Evolutionary conservation across 2,797 vertebrate genomes (phyloP).

Genomic region (Chromobotia macracanthus): DNA sequence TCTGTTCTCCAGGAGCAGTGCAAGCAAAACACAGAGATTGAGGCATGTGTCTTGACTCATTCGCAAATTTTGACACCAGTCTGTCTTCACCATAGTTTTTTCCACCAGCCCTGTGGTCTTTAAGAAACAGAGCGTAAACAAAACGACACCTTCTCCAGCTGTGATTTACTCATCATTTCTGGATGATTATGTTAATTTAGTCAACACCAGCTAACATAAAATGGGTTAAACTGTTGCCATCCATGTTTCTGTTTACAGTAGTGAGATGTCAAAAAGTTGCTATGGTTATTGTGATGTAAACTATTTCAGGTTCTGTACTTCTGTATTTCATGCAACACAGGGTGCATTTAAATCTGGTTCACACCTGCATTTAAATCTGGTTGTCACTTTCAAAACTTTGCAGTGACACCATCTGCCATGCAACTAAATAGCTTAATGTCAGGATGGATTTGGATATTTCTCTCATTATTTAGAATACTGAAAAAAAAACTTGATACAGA

Average conservation of each 20-base stretch:
- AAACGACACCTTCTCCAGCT: background rate
- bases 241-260: background rate
- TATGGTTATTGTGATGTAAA: background rate
- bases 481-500: background rate
- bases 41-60: slow-evolving; percentile 1
- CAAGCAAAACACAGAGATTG: background rate
- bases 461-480: background rate
- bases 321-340: background rate
- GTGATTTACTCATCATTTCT: background rate
- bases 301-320: background rate
- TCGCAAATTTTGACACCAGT: background rate
- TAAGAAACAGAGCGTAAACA: background rate
- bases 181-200: background rate
- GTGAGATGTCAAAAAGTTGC: background rate
- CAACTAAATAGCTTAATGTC: background rate
- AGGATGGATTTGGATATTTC: background rate
- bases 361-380: background rate
- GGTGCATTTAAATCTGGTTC: background rate
- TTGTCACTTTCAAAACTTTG: background rate
- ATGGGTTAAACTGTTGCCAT: slow-evolving; percentile 6
- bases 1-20: background rate
- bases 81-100: background rate
- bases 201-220: background rate
- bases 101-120: background rate
- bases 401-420: background rate